phyloP scores from a whole-genome alignment of 1,140 invertebrate genomes.

The Drosophila obscura region DNA sequence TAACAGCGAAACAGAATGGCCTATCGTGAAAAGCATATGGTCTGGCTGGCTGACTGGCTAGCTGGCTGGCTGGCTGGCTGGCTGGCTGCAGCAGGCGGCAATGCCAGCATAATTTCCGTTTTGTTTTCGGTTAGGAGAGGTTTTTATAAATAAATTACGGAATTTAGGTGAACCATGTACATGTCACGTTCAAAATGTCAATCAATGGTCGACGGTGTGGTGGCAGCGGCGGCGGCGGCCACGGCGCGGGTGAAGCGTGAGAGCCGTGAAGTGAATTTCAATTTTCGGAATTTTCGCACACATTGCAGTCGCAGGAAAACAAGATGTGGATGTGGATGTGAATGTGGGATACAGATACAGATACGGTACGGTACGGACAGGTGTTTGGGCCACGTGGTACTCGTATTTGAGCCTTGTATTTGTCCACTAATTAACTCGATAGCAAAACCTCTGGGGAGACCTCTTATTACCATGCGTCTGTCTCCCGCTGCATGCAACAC shows the following conservation, averaged over 20 bases:
- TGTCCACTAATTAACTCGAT: conserved; percentile 59
- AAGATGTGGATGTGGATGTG: conserved; percentile 9
- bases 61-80: conserved; percentile 5
- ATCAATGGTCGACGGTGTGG: conserved; percentile 38
- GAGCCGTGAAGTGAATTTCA: conserved; percentile 48
- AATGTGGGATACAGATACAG: conserved; percentile 1
- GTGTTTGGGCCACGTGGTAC: conserved; percentile 36
- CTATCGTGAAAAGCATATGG: conserved; percentile 1
- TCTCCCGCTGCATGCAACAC: conserved; percentile 3
- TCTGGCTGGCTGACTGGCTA: background rate
- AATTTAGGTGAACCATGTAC: conserved; percentile 81
- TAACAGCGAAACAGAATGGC: no score
- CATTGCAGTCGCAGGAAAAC: conserved; percentile 11
- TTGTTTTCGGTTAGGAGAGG: conserved; percentile 31
- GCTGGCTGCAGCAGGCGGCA: conserved; percentile 25
- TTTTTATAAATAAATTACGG: conserved; percentile 70
- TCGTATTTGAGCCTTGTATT: conserved; percentile 51
- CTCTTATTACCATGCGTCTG: background rate
- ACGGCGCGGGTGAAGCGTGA: conserved; percentile 11
- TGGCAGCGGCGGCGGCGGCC: conserved; percentile 2
- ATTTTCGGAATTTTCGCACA: conserved; percentile 40
- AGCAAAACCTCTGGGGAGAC: conserved; percentile 3
- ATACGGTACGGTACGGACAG: conserved; percentile 11
- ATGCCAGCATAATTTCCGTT: conserved; percentile 57
- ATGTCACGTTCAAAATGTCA: conserved; percentile 79